Evolutionary conservation across 2,888 invertebrate species (phyloP), one percentile per base, ranked within the genome.

Genomic region (Myathropa florea): DNA sequence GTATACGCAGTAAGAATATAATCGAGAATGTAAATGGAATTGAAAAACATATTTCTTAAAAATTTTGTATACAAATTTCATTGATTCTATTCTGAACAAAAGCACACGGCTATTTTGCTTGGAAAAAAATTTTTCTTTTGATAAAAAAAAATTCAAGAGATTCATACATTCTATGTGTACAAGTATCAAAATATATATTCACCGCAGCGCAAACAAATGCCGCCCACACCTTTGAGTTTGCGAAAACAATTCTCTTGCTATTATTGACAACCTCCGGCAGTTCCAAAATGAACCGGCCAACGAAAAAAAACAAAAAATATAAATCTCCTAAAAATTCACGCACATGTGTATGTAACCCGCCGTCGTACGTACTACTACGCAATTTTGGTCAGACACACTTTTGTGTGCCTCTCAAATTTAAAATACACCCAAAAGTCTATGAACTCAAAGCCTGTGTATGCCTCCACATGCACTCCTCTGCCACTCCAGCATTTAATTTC

Each of bases 401-500:
- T 53, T 53, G 14, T 55, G 63, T 53, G 55, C 3, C 57, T 12
- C 26, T 39, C 63, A 36, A 18, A 73, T 75, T 39, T 39, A 10
- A 30, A 33, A 68, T 14, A 46, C 53, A 55, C 12, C 57, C 59
- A 53, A 73, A 63, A 75, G 80, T 75, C 79, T 79, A 65, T 70
- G 79, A 79, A 83, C 73, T 46, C 59, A 36, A 53, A 23, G 23
- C 7, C 18, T 30, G 28, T 76, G 76, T 71, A 75, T 57, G 57
- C 75, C 71, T 28, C 67, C 53, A 57, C 23, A 9, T 18, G 12
- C 23, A 57, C 57, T 24, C 57, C 21, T 2, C 1, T 23, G 28
- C 14, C 2, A 23, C n/a, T 21, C 21, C 9, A 36, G 36, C 75
- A 75, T 64, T 84, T 75, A 67, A 76, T 80, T 84, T 76, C 36